Conservation (phyloP, 1,140 invertebrate genomes). For the Melanaphis sacchari region DNA sequence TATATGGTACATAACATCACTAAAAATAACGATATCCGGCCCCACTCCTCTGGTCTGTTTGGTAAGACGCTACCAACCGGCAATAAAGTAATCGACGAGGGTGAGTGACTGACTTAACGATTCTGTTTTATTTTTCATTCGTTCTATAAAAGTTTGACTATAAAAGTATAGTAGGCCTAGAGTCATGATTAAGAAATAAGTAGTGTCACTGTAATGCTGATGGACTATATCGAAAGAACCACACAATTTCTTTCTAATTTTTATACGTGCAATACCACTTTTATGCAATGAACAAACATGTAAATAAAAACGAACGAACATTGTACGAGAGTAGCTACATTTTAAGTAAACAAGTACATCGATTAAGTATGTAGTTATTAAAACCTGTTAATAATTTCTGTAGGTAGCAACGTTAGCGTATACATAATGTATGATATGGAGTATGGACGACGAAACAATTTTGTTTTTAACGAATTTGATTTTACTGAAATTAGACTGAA, state of each 20-base stretch:
- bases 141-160: neutral
- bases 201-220: neutral
- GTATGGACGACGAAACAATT: neutral
- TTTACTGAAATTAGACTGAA: neutral
- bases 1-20: neutral
- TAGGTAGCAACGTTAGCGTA: neutral
- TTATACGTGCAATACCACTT: neutral
- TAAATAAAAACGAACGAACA: neutral
- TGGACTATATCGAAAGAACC: neutral
- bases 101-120: slow-evolving; percentile 14
- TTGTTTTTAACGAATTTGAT: too few species aligned
- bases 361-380: neutral
- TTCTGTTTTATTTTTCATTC: neutral
- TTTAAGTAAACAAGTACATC: neutral
- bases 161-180: neutral
- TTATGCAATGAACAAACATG: neutral
- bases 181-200: neutral
- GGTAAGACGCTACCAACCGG: neutral
- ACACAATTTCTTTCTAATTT: neutral
- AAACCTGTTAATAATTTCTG: neutral
- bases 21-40: slow-evolving; percentile 22
- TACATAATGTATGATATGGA: too few species aligned
- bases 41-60: neutral
- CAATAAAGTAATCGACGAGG: slow-evolving; percentile 18
- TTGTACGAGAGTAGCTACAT: neutral